Base-by-base conservation (phyloP, 2,113 vertebrate species). In the Rhombomys opimus region DNA sequence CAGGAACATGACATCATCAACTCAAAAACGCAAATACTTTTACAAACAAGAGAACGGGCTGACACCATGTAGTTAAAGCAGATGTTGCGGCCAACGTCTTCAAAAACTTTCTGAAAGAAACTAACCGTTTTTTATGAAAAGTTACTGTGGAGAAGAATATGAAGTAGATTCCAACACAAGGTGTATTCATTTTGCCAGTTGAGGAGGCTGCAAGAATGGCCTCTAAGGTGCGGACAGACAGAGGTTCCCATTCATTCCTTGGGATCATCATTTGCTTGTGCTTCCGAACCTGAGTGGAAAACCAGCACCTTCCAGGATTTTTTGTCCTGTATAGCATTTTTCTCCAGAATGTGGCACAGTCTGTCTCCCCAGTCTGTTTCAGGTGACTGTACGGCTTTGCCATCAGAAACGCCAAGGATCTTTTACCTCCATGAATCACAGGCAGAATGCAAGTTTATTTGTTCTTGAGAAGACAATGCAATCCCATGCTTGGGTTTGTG, bases 91-190 rank as follows among this genome's bases (percentile, higher is more conserved):
- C 99, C 30, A 99, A 98, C 97, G 99, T 99, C 90, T 99, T 99
- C 98, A 99, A 99, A 98, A 99, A 98, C 97, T 99, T 99, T 98
- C 99, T 99, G 87, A 99, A 99, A 98, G 99, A 99, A 88, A 99
- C 98, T 68, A 99, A 99, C 99, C 81, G 96, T 98, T 6, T 98
- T 99, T 59, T 99, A 99, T 98, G 98, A 98, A 98, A 99, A 99
- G 88, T 98, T 99, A 96, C 99, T 99, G 99, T 99, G 98, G 99
- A 99, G 98, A 99, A 99, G 96, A 99, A 99, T 70, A 98, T 99
- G 98, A 99, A 99, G 72, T 99, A 99, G 94, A 98, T 99, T 93
- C 99, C 99, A 96, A 98, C 99, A 97, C 99, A 99, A 98, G 99
- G 99, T 98, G 98, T 99, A 97, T 99, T 99, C 99, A 99, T 99